phyloP scores from a whole-genome alignment of 1,140 invertebrate genomes.

The Drosophila murphyi region DNA sequence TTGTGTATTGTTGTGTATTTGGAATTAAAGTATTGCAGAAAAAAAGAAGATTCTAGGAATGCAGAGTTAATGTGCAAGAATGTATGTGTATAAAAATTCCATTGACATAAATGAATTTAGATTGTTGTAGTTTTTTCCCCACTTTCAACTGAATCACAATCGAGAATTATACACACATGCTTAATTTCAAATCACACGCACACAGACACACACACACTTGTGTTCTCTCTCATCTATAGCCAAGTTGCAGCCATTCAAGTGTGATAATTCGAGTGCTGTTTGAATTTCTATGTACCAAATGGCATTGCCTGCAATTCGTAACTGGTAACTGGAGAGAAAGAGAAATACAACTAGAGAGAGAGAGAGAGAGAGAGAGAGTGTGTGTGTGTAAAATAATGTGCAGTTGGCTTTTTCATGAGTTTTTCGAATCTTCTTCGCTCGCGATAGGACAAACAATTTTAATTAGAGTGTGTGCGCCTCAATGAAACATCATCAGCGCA shows the following conservation, averaged over 20 bases:
- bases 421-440: constrained; percentile 24
- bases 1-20: no score
- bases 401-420: constrained; percentile 4
- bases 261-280: constrained; percentile 46
- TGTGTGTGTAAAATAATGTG: neutral
- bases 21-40: no score
- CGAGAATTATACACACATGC: neutral
- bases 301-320: constrained; percentile 54
- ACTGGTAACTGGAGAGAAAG: constrained; percentile 48
- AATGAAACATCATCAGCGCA: constrained; percentile 61
- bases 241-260: constrained; percentile 37
- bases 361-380: no score
- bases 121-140: no score
- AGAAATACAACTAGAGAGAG: neutral
- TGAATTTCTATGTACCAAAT: constrained; percentile 61
- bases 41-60: no score
- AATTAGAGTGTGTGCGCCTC: constrained; percentile 70
- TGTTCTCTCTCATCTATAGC: constrained; percentile 49
- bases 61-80: no score
- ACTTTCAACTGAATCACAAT: no score
- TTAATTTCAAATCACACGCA: neutral
- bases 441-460: constrained; percentile 67
- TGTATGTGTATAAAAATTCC: no score
- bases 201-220: neutral
- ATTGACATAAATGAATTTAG: no score